Evolutionary conservation across 2,888 invertebrate genomes (phyloP).

Genomic region (Eristalinus sepulchralis): DNA sequence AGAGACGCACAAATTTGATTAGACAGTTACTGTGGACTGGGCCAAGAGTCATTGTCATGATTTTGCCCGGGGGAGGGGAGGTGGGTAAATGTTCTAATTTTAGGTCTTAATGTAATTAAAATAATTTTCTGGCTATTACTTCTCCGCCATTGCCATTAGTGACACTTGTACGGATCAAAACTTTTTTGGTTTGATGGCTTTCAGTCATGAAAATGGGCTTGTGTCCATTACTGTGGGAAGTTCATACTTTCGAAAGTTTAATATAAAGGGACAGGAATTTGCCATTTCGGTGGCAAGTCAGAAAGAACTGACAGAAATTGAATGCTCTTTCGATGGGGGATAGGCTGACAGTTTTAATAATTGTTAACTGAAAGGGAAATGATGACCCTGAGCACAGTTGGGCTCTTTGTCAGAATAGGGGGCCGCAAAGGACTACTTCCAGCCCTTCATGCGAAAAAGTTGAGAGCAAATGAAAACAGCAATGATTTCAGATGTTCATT

Average conservation of each 20-base stretch:
- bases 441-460: too few species aligned
- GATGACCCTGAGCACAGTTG: too few species aligned
- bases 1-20: background rate
- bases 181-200: background rate
- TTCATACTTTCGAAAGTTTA: background rate
- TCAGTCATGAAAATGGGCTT: background rate
- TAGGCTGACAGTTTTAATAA: too few species aligned
- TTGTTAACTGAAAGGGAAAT: too few species aligned
- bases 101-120: background rate
- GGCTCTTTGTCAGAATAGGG: too few species aligned
- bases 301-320: too few species aligned
- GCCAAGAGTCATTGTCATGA: background rate
- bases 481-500: too few species aligned
- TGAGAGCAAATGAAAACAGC: too few species aligned
- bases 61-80: background rate
- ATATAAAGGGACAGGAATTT: background rate
- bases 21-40: background rate
- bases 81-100: background rate
- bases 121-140: background rate
- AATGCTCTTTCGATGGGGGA: too few species aligned
- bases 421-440: too few species aligned
- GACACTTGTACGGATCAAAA: background rate
- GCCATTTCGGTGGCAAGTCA: too few species aligned
- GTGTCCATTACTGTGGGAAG: background rate
- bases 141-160: background rate